Percentiles rank a stretch among this genome's conserved stretches.
Conservation (phyloP, 2,797 vertebrate species). For the Australoheros facetus region DNA sequence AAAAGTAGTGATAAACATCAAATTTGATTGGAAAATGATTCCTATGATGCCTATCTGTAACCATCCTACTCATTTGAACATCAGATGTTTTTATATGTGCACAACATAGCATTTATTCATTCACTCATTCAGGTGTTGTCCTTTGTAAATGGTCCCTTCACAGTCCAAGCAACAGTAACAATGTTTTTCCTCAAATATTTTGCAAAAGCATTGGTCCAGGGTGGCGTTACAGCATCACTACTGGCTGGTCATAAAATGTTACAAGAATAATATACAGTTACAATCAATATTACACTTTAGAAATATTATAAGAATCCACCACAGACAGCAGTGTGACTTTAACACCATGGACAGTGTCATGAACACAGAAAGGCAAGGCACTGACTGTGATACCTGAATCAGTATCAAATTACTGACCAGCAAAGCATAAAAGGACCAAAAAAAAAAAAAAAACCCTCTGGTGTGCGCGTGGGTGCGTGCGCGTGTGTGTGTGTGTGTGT, state of each 20-base stretch:
- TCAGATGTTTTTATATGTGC: neutral
- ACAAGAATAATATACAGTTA: neutral
- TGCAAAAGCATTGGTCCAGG: neutral
- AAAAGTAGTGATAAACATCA: neutral
- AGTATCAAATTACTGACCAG: conserved; percentile 4
- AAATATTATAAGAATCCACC: neutral
- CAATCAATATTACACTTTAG: neutral
- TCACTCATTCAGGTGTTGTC: too few relatives aligned
- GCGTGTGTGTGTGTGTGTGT: too few relatives aligned
- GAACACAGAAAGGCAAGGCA: neutral
- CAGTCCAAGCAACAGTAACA: too few relatives aligned
- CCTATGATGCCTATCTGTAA: neutral
- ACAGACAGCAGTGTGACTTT: neutral
- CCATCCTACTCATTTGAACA: neutral
- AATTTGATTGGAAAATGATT: too few relatives aligned
- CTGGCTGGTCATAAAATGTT: neutral
- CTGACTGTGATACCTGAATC: neutral
- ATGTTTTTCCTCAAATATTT: neutral
- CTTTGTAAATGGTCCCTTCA: neutral
- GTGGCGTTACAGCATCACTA: neutral
- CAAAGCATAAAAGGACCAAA: neutral
- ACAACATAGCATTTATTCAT: neutral
- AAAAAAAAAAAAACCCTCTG: too few relatives aligned
- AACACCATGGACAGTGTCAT: neutral
- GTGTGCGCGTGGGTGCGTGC: too few relatives aligned